Percentiles rank a stretch among this genome's conserved stretches.
Evolutionary conservation across 1,140 invertebrate genomes (phyloP).

Genomic region (Drosophila subobscura): DNA sequence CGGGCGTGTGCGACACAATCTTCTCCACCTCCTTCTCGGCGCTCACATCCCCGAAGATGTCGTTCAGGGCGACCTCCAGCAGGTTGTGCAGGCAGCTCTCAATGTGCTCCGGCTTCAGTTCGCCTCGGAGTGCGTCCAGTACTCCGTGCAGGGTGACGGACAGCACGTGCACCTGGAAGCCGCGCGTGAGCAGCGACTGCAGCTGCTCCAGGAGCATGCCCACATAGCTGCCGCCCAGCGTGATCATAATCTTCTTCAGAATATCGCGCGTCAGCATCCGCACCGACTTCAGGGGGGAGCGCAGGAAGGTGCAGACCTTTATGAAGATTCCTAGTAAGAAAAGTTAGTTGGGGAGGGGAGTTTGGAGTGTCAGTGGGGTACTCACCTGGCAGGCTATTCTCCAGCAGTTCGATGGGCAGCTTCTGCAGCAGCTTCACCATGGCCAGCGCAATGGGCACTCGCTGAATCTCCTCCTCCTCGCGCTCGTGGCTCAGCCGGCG

Average conservation of each 20-base stretch:
- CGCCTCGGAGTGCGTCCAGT: constrained; percentile 88
- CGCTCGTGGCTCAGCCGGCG: constrained; percentile 86
- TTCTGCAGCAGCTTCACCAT: constrained; percentile 96
- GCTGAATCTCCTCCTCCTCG: constrained; percentile 95
- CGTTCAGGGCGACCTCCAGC: constrained; percentile 93
- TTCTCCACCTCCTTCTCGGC: constrained; percentile 97
- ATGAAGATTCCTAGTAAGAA: constrained; percentile 88
- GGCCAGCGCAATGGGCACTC: constrained; percentile 96
- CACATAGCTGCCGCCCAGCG: constrained; percentile 93
- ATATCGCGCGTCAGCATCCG: constrained; percentile 93
- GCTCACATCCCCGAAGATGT: constrained; percentile 93
- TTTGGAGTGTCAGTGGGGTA: not conserved
- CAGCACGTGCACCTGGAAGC: constrained; percentile 97
- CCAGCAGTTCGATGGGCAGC: constrained; percentile 90
- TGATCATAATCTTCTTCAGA: constrained; percentile 93
- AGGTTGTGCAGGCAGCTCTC: constrained; percentile 91
- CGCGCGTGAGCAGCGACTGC: constrained; percentile 91
- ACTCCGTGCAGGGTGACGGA: constrained; percentile 94
- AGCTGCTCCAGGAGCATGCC: constrained; percentile 92
- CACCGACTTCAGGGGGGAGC: constrained; percentile 94
- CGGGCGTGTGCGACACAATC: constrained; percentile 90
- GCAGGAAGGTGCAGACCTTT: constrained; percentile 94
- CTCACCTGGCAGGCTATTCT: constrained; percentile 89
- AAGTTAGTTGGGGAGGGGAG: too few species aligned
- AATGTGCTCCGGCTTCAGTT: constrained; percentile 87